These are phyloP conservation scores for Sitta europaea DNA, from an alignment of 2,113 vertebrate species.

Conservation along the genomic window DNA sequence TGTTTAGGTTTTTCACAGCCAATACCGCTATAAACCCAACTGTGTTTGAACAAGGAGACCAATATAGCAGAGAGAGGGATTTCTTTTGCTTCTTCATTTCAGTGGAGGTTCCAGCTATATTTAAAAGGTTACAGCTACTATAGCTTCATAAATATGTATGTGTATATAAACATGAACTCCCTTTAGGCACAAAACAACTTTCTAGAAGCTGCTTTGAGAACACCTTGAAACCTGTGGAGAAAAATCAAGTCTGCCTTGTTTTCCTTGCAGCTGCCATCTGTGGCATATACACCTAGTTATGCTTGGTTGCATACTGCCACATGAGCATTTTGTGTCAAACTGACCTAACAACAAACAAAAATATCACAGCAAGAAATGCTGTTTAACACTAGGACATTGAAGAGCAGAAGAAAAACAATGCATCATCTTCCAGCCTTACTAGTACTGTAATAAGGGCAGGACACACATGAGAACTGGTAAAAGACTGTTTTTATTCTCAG, in stretches of 20 bases:
- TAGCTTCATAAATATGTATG: neutral
- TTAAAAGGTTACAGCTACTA: neutral
- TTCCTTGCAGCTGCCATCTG: conserved; percentile 6
- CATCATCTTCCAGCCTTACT: neutral
- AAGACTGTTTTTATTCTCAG: neutral
- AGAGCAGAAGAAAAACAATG: conserved; percentile 1
- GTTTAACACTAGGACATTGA: neutral
- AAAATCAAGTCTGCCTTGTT: conserved; percentile 15
- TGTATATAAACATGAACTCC: neutral
- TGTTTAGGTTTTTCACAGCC: neutral
- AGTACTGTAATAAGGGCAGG: neutral
- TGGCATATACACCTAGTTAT: neutral
- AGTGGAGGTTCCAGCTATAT: neutral
- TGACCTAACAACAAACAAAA: conserved; percentile 43
- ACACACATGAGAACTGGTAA: neutral
- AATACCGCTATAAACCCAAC: neutral
- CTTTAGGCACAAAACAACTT: neutral
- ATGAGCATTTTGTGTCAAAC: conserved; percentile 18
- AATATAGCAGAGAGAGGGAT: neutral
- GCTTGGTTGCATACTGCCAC: neutral
- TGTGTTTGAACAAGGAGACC: neutral
- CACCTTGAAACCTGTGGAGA: conserved; percentile 9
- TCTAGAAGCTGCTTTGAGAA: neutral
- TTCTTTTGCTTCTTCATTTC: neutral
- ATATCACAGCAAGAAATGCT: neutral